phyloP scores from a whole-genome alignment of 2,888 invertebrate species.

The Apotomis capreana region DNA sequence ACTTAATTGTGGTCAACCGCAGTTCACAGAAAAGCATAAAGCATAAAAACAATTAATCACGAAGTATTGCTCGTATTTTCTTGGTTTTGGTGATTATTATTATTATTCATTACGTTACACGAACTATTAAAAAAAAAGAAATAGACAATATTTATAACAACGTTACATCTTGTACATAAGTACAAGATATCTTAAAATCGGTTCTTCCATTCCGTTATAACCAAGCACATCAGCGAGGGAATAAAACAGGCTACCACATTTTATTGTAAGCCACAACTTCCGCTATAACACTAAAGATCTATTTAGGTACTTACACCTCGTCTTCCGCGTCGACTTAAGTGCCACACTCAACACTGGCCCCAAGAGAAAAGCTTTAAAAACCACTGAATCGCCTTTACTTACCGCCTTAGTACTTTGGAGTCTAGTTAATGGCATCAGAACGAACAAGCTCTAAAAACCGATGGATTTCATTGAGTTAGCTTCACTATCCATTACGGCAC shows the following conservation, averaged over 20 bases:
- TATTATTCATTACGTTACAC: too few relatives aligned
- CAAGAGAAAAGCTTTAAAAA: not conserved
- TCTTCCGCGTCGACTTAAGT: constrained; percentile 6
- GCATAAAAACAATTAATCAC: not conserved
- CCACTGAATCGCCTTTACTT: not conserved
- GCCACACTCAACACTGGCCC: not conserved
- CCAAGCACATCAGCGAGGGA: constrained; percentile 1
- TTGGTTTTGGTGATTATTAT: too few relatives aligned
- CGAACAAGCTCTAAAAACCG: not conserved
- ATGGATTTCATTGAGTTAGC: not conserved
- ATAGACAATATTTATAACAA: too few relatives aligned
- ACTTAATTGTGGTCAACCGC: constrained; percentile 8
- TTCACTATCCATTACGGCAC: not conserved
- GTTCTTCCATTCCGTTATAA: not conserved
- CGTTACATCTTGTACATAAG: too few relatives aligned
- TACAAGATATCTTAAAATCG: not conserved
- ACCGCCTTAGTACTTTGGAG: not conserved
- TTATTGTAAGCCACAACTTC: constrained; percentile 23
- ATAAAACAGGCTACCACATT: constrained; percentile 11
- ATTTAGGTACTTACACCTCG: constrained; percentile 13
- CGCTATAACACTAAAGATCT: constrained; percentile 18
- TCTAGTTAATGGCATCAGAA: not conserved
- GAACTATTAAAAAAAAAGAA: too few relatives aligned
- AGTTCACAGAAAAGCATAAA: not conserved
- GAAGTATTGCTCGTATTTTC: too few relatives aligned